Evolutionary conservation across 2,797 vertebrate species (phyloP), one percentile per base, ranked within the genome.

Genomic region (Agapornis canus): DNA sequence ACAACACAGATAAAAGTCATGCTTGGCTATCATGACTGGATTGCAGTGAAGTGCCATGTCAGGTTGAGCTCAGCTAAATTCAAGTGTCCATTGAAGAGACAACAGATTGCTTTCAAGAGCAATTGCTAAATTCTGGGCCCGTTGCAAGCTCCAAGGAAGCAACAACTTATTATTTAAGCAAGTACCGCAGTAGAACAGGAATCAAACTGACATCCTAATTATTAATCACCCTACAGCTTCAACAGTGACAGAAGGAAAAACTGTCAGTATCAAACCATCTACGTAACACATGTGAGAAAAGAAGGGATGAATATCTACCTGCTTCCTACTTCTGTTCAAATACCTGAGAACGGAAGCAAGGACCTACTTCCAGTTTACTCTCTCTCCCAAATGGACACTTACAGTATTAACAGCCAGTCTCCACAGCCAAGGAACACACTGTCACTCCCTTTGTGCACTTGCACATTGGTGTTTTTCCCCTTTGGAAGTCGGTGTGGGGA

Each of bases 391-490:
- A 31, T 0, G 2, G 13, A 37, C 3, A 10, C 32, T 54, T 13
- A 21, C 5, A 52, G 31, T 6, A 35, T 14, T 8, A 49, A 40
- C 7, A 59, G 7, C 3, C 22, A 64, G 21, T 31, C 18, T 39
- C 43, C 4, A 4, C 4, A 68, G 11, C 11, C 52, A 37, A 32
- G 19, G 32, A 39, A 10, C 8, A 8, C 20, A 45, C 26, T 14
- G 0, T 2, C 1, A 26, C 16, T 23, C 40, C 22, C 35, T 86
- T n/a, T 61, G 20, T 39, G 5, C 16, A 35, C 7, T 60, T 32
- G 4, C 11, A 11, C 3, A 0, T 8, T 4, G 16, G 0, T 15
- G 4, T 8, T 15, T 7, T 0, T 1, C 2, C 3, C 2, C 9
- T 4, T 64, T 63, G 9, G 15, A 54, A 84, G 18, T 57, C 32